Percentiles rank a stretch among this genome's conserved stretches.
Evolutionary conservation across 2,113 vertebrate genomes (phyloP).

Genomic region (Lates calcarifer): DNA sequence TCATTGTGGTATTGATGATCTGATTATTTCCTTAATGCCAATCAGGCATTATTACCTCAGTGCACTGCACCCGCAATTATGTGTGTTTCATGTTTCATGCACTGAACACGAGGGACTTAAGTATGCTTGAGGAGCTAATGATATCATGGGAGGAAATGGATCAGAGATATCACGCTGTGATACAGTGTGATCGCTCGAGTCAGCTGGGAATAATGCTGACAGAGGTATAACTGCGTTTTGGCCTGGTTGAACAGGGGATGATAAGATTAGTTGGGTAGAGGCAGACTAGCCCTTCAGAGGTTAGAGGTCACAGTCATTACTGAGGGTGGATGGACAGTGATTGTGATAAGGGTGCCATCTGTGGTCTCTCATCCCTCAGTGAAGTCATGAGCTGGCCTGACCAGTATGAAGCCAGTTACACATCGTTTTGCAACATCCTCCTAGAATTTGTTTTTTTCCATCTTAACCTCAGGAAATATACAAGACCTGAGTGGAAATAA

Average conservation of each 20-base stretch:
- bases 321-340: conserved; percentile 5
- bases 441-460: background rate
- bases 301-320: background rate
- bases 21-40: conserved; percentile 57
- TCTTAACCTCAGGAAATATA: background rate
- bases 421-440: background rate
- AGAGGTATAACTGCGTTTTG: conserved; percentile 17
- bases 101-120: background rate
- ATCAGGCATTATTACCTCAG: conserved; percentile 40
- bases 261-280: background rate
- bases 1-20: conserved; percentile 49
- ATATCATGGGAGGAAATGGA: conserved; percentile 49
- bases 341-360: background rate
- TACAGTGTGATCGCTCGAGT: conserved; percentile 28
- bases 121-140: conserved; percentile 23
- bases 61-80: conserved; percentile 30
- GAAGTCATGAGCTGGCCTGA: conserved; percentile 14
- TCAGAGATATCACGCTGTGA: conserved; percentile 29
- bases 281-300: background rate
- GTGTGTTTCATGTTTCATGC: conserved; percentile 13
- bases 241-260: background rate
- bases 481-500: background rate
- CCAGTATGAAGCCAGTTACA: background rate
- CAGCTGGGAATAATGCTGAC: conserved; percentile 21
- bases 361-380: background rate